A percentile compares a stretch with the other conserved stretches of the same genome.
Conservation (phyloP, 2,888 invertebrate species). For the Drosophila ezoana region DNA sequence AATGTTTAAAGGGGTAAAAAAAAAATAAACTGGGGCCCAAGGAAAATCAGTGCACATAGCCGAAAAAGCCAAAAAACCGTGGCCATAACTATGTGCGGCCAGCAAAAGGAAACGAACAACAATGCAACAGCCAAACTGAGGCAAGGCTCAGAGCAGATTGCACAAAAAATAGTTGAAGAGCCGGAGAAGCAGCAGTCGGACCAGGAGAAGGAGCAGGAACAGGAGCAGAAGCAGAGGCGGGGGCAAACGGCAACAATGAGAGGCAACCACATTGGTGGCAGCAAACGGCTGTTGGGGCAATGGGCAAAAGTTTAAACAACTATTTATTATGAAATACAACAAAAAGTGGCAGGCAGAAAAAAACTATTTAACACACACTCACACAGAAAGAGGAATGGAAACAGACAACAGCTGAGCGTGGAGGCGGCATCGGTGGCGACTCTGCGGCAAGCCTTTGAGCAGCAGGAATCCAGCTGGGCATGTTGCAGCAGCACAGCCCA, state of each 20-base stretch:
- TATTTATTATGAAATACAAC: conserved; percentile 78
- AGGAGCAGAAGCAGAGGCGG: conserved; percentile 1
- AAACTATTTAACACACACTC: conserved; percentile 60
- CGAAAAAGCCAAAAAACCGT: conserved; percentile 72
- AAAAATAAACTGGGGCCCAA: conserved; percentile 24
- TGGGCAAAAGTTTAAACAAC: conserved; percentile 78
- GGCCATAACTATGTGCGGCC: conserved; percentile 82
- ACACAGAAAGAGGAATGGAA: conserved; percentile 34
- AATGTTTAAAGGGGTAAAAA: conserved; percentile 30
- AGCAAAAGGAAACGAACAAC: conserved; percentile 59
- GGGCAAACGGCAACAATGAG: conserved; percentile 34
- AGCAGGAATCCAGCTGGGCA: conserved; percentile 60
- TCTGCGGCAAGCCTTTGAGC: conserved; percentile 66
- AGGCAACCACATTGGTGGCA: conserved; percentile 78
- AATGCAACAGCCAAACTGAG: conserved; percentile 49
- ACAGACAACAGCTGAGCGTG: conserved; percentile 71
- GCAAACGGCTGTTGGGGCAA: conserved; percentile 67
- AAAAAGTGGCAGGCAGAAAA: conserved; percentile 55
- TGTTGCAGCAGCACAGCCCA: conserved; percentile 29
- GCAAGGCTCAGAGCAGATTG: conserved; percentile 64
- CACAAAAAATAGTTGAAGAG: conserved; percentile 68
- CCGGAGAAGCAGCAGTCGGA: conserved; percentile 10
- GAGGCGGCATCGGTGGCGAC: conserved; percentile 62
- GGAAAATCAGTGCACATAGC: conserved; percentile 68
- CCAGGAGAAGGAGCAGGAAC: background rate